Evolutionary conservation across 1,140 invertebrate genomes (phyloP), one percentile per base, ranked within the genome.

Genomic region (Pectinophora gossypiella): DNA sequence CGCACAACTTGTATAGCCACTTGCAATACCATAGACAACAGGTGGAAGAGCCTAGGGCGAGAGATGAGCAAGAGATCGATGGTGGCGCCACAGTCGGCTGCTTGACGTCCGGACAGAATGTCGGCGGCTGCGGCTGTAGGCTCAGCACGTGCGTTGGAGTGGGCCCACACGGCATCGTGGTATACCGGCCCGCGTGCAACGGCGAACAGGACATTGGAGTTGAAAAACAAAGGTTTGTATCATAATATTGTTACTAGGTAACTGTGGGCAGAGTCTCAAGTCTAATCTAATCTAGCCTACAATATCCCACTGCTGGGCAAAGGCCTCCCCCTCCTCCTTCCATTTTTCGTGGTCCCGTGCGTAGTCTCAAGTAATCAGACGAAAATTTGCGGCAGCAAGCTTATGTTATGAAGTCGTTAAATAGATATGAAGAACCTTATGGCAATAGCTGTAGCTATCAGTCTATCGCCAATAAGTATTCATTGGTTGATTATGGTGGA

Each of bases 91-190:
- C 87, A 1, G 87, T 88, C 0, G 87, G 87, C 0, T 89, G 87
- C 21, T 51, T 89, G 20, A 76, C 86, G 1, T 76, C 73, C 0
- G 79, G 78, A 7, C 80, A 85, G 40, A 82, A 63, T 32, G 78
- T 68, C 0, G 76, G 71, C 0, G 86, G 87, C 0, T 88, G 87
- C 51, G 87, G 87, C 0, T 89, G 87, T 59, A 73, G 78, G 51
- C 67, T 89, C 1, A 88, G 86, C 22, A 88, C 85, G 3, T 79
- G 85, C 44, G 83, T 95, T 35, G 94, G 94, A 3, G 95, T 97
- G 10, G 94, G 95, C 1, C 94, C 95, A 0, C 93, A 94, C 67
- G 95, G 95, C 51, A 92, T 96, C 51, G 92, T 92, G 43, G 90
- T 96, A 12, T 93, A 93, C 72, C 85, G 88, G 12, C 89, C 89